Evolutionary conservation across 2,888 invertebrate species (phyloP).

Genomic region (Gibbula magus): DNA sequence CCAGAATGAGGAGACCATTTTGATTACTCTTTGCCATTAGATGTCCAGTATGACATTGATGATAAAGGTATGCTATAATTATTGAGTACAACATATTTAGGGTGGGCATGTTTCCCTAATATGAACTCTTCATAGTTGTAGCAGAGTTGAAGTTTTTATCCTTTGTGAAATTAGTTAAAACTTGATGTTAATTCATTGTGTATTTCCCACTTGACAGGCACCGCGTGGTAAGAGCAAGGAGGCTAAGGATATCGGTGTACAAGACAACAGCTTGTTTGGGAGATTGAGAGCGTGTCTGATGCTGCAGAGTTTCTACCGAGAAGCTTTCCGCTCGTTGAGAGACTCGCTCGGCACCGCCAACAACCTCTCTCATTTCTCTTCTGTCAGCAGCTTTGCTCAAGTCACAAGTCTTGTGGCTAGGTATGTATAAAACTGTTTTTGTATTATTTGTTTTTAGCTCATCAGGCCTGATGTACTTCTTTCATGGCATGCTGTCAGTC

Average conservation of each 20-base stretch:
- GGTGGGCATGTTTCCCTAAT: too few species aligned
- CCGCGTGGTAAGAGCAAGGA: slow-evolving; percentile 57
- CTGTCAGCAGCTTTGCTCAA: slow-evolving; percentile 69
- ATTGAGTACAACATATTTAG: too few species aligned
- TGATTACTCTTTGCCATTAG: too few species aligned
- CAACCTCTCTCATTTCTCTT: slow-evolving; percentile 69
- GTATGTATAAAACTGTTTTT: background rate
- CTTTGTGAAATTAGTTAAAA: background rate
- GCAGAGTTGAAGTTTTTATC: background rate
- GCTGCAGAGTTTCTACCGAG: slow-evolving; percentile 69
- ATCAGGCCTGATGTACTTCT: too few species aligned
- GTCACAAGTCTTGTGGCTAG: slow-evolving; percentile 26
- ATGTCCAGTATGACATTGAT: too few species aligned
- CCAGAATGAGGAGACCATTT: too few species aligned
- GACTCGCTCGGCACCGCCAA: slow-evolving; percentile 67
- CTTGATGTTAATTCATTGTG: too few species aligned
- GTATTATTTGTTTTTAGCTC: too few species aligned
- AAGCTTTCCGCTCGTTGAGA: slow-evolving; percentile 63
- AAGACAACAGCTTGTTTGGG: slow-evolving; percentile 66
- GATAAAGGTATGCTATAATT: too few species aligned
- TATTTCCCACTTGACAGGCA: slow-evolving; percentile 28
- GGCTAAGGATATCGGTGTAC: slow-evolving; percentile 52
- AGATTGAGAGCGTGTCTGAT: slow-evolving; percentile 68
- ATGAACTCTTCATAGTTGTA: too few species aligned
- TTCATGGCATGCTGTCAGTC: too few species aligned